Conservation (phyloP, 2,888 invertebrate species). For the Strigamia crassipes region DNA sequence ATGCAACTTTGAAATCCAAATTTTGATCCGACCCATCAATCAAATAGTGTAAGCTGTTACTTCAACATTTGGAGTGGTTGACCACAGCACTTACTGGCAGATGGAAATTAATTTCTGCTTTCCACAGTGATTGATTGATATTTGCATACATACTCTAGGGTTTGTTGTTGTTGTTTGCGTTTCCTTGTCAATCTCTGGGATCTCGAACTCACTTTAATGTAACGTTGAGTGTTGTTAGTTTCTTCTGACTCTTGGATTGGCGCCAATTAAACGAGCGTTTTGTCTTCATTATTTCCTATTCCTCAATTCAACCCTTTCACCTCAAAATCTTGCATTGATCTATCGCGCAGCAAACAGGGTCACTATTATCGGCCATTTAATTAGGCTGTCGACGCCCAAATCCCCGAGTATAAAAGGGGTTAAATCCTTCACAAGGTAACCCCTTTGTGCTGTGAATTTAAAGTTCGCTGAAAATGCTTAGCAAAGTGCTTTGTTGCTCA, state of each 20-base stretch:
- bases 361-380: conserved; percentile 1
- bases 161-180: neutral
- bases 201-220: neutral
- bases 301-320: neutral
- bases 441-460: neutral
- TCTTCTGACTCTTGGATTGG: neutral
- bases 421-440: neutral
- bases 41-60: neutral
- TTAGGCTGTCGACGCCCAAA: neutral
- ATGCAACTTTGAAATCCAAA: neutral
- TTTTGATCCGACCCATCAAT: neutral
- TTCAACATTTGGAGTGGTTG: neutral
- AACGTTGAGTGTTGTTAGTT: neutral
- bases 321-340: neutral
- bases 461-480: neutral
- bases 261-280: neutral
- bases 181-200: neutral
- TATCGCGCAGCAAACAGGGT: neutral
- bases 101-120: neutral
- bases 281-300: conserved; percentile 7
- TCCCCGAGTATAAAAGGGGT: neutral
- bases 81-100: conserved; percentile 10
- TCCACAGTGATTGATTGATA: neutral
- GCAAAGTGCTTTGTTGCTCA: neutral
- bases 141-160: neutral